Conservation (phyloP, 2,797 vertebrate species). For the Caiman crocodilus region DNA sequence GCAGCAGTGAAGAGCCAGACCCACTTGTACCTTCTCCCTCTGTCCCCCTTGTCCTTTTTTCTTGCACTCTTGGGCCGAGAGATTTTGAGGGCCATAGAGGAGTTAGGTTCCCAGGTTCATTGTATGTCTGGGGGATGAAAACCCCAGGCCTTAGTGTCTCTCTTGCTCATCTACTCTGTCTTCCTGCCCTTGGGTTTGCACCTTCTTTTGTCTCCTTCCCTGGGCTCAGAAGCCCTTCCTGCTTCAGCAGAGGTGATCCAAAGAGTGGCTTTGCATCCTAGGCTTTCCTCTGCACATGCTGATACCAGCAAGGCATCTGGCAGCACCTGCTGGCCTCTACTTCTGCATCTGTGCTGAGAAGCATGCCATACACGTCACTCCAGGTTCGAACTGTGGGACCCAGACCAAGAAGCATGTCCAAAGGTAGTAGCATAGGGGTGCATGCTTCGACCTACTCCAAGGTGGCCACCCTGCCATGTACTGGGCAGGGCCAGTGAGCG, state of each 20-base stretch:
- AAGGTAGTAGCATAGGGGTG: too few relatives aligned
- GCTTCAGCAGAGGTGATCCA: not conserved
- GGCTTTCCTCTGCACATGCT: not conserved
- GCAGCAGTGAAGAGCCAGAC: not conserved
- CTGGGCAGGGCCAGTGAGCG: too few relatives aligned
- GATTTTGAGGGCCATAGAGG: too few relatives aligned
- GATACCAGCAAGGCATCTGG: not conserved
- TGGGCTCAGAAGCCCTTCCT: not conserved
- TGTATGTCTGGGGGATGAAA: not conserved
- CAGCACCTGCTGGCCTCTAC: too few relatives aligned
- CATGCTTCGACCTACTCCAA: too few relatives aligned
- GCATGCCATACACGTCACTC: too few relatives aligned
- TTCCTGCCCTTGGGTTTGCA: not conserved
- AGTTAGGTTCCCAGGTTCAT: not conserved
- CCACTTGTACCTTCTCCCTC: not conserved
- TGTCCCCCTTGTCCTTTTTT: not conserved
- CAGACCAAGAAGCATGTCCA: too few relatives aligned
- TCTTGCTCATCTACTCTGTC: too few relatives aligned
- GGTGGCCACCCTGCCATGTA: too few relatives aligned
- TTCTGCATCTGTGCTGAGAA: too few relatives aligned
- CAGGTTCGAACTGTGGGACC: too few relatives aligned
- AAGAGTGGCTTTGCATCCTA: not conserved
- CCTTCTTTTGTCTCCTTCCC: not conserved
- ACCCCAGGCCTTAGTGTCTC: too few relatives aligned
- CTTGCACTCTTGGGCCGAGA: not conserved